Evolutionary conservation across 2,888 invertebrate species (phyloP).

Genomic region (Coelogynopora nodosa): DNA sequence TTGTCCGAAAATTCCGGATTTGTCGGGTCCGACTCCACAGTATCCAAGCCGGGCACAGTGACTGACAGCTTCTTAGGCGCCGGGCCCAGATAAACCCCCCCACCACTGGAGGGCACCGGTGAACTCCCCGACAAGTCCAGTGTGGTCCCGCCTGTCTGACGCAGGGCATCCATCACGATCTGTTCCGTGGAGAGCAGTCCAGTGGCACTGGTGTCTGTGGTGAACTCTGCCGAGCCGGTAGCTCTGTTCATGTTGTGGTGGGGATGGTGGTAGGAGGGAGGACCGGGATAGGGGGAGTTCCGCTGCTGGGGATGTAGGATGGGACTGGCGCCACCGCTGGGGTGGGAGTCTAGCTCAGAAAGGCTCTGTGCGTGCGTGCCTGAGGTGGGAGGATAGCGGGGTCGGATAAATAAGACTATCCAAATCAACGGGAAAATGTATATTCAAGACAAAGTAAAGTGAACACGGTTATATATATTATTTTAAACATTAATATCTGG

Average conservation of each 20-base stretch:
- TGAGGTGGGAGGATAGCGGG: too few species aligned
- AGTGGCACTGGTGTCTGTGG: neutral
- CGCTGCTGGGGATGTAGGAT: neutral
- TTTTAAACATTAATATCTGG: too few species aligned
- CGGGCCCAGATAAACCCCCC: too few species aligned
- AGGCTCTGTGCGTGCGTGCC: neutral
- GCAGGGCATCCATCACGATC: neutral
- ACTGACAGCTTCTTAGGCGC: neutral
- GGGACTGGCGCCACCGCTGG: too few species aligned
- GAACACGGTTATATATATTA: too few species aligned
- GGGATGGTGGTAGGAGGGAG: neutral
- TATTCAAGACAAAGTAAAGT: too few species aligned
- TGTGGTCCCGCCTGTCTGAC: neutral
- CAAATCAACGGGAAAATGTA: too few species aligned
- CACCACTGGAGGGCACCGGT: neutral
- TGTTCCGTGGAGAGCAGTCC: neutral
- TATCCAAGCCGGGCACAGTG: neutral
- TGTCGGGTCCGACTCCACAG: neutral
- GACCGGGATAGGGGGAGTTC: neutral
- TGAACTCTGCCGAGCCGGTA: neutral
- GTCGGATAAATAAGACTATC: too few species aligned
- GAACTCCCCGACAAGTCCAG: neutral
- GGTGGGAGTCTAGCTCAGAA: neutral
- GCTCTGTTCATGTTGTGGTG: neutral
- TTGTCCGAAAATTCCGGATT: neutral